phyloP scores from a whole-genome alignment of 30 jellyfish, hydroid and myxozoan species.

The Morbakka virulenta region DNA sequence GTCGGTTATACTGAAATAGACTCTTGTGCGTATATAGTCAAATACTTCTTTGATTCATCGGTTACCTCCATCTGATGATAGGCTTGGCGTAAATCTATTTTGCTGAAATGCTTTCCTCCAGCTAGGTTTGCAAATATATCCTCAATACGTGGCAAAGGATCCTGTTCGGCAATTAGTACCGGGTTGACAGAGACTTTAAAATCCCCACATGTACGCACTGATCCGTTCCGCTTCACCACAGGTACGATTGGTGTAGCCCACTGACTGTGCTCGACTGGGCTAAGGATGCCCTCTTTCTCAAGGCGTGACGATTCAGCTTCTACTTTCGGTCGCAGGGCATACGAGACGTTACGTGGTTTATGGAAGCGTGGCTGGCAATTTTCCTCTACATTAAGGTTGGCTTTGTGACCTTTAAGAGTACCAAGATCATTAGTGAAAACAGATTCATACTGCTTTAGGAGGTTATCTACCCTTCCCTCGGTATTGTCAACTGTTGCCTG shows the following conservation, averaged over 20 bases:
- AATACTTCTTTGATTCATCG: neutral
- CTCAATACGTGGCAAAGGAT: constrained; percentile 30
- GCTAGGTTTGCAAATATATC: neutral
- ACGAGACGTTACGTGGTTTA: constrained; percentile 53
- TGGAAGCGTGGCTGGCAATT: constrained; percentile 31
- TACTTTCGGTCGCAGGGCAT: constrained; percentile 40
- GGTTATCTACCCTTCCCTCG: constrained; percentile 6
- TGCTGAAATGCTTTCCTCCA: neutral
- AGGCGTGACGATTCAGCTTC: constrained; percentile 44
- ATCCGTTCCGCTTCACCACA: too few relatives aligned
- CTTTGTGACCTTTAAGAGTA: neutral
- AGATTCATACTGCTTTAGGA: neutral
- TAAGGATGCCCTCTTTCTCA: constrained; percentile 36
- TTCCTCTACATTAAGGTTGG: neutral
- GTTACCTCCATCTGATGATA: neutral
- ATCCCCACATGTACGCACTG: constrained; percentile 61
- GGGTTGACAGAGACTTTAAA: constrained; percentile 53
- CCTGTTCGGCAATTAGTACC: constrained; percentile 17
- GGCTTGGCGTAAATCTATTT: neutral
- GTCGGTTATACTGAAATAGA: neutral
- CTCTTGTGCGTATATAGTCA: neutral
- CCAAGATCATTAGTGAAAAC: constrained; percentile 27
- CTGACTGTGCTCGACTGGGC: constrained; percentile 50
- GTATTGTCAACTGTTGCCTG: neutral
- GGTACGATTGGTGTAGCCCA: too few relatives aligned